Evolutionary conservation across 2,797 vertebrate genomes (phyloP).

Genomic region (Protonibea diacanthus): DNA sequence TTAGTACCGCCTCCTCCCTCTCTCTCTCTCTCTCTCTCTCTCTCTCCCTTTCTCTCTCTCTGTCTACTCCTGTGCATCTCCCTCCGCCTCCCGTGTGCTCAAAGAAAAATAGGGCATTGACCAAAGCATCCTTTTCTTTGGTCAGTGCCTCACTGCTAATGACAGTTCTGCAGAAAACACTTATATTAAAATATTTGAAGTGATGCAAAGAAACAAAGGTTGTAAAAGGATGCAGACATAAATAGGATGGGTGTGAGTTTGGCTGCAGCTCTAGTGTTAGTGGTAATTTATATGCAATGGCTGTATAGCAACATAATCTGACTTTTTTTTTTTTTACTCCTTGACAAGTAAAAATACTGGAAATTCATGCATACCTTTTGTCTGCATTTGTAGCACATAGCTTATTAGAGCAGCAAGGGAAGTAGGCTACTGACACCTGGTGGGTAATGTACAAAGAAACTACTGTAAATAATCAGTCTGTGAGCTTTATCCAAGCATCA

Average conservation of each 20-base stretch:
- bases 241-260: neutral
- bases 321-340: neutral
- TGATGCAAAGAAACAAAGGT: neutral
- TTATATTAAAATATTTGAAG: neutral
- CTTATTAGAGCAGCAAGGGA: neutral
- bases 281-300: neutral
- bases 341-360: neutral
- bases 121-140: constrained; percentile 26
- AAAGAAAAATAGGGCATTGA: constrained; percentile 70
- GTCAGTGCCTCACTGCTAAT: neutral
- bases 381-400: constrained; percentile 26
- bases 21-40: constrained; percentile 40
- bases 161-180: constrained; percentile 3
- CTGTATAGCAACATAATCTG: neutral
- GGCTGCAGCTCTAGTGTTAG: neutral
- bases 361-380: constrained; percentile 37
- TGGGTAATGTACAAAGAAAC: constrained; percentile 50
- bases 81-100: constrained; percentile 58
- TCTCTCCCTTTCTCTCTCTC: constrained; percentile 9
- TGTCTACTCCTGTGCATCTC: constrained; percentile 50
- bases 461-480: neutral
- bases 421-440: constrained; percentile 73
- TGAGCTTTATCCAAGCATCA: neutral
- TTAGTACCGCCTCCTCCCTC: constrained; percentile 70
- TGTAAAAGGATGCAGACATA: neutral